These are phyloP conservation scores for Calephelis nemesis DNA, from an alignment of 1,140 invertebrate genomes.

Conservation along the genomic window DNA sequence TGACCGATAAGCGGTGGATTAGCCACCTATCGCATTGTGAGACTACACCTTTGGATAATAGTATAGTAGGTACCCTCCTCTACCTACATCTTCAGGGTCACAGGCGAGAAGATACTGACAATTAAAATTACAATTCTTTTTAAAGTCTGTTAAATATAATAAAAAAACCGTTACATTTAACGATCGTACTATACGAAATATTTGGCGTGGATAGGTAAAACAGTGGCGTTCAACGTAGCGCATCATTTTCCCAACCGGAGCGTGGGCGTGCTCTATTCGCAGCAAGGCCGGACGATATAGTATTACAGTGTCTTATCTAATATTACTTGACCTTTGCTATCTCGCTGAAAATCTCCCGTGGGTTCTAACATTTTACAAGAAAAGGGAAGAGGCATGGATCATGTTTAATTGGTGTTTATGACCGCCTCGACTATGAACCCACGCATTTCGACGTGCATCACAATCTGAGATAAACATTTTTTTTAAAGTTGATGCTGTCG, in stretches of 20 bases:
- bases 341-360: slow-evolving; percentile 27
- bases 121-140: too few relatives aligned
- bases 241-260: slow-evolving; percentile 46
- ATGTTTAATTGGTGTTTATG: slow-evolving; percentile 24
- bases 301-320: slow-evolving; percentile 61
- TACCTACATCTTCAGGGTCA: too few relatives aligned
- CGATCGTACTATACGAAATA: slow-evolving; percentile 16
- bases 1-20: too few relatives aligned
- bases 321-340: slow-evolving; percentile 43
- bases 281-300: slow-evolving; percentile 72
- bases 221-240: slow-evolving; percentile 34
- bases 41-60: too few relatives aligned
- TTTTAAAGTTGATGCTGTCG: not conserved
- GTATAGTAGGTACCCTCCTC: too few relatives aligned
- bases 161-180: slow-evolving; percentile 7
- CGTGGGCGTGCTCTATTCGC: slow-evolving; percentile 71
- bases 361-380: slow-evolving; percentile 21
- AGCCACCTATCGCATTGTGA: too few relatives aligned
- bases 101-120: too few relatives aligned
- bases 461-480: slow-evolving; percentile 16
- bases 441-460: slow-evolving; percentile 54
- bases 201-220: slow-evolving; percentile 27
- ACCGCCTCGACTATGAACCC: slow-evolving; percentile 46
- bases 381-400: slow-evolving; percentile 23
- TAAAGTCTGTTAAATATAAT: too few relatives aligned